A percentile compares a stretch with the other conserved stretches of the same genome.
Evolutionary conservation across 2,888 invertebrate species (phyloP).

Genomic region (Cryptocheilus praepositus): DNA sequence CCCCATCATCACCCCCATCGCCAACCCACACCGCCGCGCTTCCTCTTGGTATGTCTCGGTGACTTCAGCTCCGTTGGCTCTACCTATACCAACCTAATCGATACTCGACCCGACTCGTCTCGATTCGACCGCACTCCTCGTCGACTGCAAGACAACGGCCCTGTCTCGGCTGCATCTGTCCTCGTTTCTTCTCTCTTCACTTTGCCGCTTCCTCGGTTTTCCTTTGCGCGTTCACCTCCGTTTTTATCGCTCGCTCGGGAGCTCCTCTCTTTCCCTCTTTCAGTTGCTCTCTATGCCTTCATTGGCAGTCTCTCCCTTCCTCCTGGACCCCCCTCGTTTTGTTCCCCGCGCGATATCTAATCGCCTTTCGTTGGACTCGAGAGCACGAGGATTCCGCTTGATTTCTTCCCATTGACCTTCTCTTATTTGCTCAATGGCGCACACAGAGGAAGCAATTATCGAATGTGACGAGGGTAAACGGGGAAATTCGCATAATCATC

Average conservation of each 20-base stretch:
- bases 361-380: constrained; percentile 31
- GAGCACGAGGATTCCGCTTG: constrained; percentile 33
- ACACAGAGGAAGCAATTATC: constrained; percentile 45
- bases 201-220: constrained; percentile 4
- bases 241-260: not conserved
- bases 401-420: constrained; percentile 45
- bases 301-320: constrained; percentile 1
- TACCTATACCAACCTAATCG: constrained; percentile 56
- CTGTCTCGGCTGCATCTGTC: constrained; percentile 5
- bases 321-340: constrained; percentile 17
- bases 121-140: constrained; percentile 46
- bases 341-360: constrained; percentile 40
- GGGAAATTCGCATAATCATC: too few species aligned
- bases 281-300: constrained; percentile 5
- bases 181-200: constrained; percentile 3
- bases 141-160: not conserved
- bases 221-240: not conserved
- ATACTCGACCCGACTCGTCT: constrained; percentile 56
- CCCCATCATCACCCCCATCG: constrained; percentile 1
- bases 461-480: constrained; percentile 10
- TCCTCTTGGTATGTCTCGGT: constrained; percentile 52
- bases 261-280: constrained; percentile 11
- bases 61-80: constrained; percentile 44
- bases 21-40: constrained; percentile 18
- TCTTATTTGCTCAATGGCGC: not conserved